A percentile compares a stretch with the other conserved stretches of the same genome.
Conservation (phyloP, 2,797 vertebrate species). For the Helarctos malayanus region DNA sequence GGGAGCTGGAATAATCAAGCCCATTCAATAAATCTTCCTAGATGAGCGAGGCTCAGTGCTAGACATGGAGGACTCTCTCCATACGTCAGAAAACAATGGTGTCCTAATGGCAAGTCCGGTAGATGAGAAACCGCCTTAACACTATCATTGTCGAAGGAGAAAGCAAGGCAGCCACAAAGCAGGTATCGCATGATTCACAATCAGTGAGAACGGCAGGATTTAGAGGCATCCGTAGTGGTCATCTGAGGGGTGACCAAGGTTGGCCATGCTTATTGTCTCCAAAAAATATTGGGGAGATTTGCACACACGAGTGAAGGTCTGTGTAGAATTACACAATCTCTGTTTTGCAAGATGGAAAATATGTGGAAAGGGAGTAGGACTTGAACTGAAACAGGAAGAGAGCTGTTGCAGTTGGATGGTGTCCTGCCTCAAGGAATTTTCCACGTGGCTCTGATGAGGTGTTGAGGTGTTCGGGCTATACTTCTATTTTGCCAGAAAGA, state of each 20-base stretch:
- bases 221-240: accelerated
- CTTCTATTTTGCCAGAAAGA: slow-evolving; percentile 55
- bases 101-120: neutral
- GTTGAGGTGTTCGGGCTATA: neutral
- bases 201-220: no score
- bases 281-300: neutral
- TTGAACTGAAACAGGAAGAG: neutral
- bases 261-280: neutral
- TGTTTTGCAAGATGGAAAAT: neutral
- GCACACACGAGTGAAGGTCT: neutral
- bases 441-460: neutral
- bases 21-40: neutral
- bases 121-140: neutral
- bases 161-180: neutral
- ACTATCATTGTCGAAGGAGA: neutral
- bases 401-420: neutral
- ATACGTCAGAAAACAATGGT: neutral
- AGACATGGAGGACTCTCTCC: neutral
- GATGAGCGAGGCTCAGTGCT: neutral
- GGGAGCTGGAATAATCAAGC: neutral
- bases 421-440: neutral
- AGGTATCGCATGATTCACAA: neutral
- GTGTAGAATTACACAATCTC: neutral
- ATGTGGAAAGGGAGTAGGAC: neutral
- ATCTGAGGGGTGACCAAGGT: neutral